phyloP scores from a whole-genome alignment of 2,113 vertebrate genomes.

The Lepisosteus osseus region DNA sequence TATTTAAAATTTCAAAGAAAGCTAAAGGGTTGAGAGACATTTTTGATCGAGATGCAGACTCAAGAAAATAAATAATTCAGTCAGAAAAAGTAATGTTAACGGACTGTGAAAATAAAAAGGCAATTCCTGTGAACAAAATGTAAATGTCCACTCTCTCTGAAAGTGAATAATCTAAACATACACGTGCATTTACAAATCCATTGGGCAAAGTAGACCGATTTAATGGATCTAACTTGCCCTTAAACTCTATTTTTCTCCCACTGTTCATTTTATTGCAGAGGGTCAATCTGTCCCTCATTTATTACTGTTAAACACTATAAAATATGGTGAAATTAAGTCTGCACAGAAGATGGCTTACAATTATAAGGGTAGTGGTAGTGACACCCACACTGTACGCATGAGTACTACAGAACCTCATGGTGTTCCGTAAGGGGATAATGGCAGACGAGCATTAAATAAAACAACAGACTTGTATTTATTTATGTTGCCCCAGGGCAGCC shows the following conservation, averaged over 20 bases:
- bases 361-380: too few species aligned
- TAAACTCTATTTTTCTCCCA: conserved; percentile 13
- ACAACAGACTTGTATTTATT: conserved; percentile 53
- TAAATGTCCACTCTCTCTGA: conserved; percentile 13
- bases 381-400: too few species aligned
- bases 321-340: too few species aligned
- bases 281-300: too few species aligned
- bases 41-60: too few species aligned
- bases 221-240: conserved; percentile 20
- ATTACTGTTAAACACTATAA: too few species aligned
- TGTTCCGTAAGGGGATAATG: background rate
- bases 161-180: conserved; percentile 31
- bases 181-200: conserved; percentile 28
- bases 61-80: too few species aligned
- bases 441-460: conserved; percentile 42
- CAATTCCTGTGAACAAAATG: background rate
- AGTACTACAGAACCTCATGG: background rate
- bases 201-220: conserved; percentile 1
- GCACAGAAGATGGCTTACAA: too few species aligned
- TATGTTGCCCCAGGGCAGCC: conserved; percentile 41
- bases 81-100: background rate
- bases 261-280: background rate
- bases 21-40: too few species aligned
- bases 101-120: conserved; percentile 1
- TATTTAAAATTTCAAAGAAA: too few species aligned